These are phyloP conservation scores for Drosophila aff. DNA, from an alignment of 1,140 invertebrate species.

Conservation along the genomic window DNA sequence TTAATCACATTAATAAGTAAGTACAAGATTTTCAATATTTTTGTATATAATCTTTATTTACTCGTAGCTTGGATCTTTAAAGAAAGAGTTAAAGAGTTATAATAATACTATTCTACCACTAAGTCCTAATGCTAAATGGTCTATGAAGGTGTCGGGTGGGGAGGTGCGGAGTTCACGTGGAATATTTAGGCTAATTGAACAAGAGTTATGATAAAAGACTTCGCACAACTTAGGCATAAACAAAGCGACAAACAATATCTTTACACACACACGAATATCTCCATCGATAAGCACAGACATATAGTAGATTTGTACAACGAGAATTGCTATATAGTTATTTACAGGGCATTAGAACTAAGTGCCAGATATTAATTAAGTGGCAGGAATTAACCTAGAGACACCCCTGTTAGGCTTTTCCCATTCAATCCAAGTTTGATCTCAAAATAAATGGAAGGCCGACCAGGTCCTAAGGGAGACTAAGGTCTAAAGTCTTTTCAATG, in stretches of 20 bases:
- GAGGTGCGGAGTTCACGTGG: slow-evolving; percentile 26
- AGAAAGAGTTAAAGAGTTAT: slow-evolving; percentile 27
- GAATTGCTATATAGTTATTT: slow-evolving; percentile 64
- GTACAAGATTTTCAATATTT: background rate
- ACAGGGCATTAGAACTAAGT: slow-evolving; percentile 47
- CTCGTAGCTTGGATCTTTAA: slow-evolving; percentile 33
- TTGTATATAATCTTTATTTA: slow-evolving; percentile 50
- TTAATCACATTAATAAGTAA: background rate
- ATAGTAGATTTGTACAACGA: slow-evolving; percentile 65
- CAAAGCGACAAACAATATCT: slow-evolving; percentile 51
- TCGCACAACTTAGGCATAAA: slow-evolving; percentile 24
- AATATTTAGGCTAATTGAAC: slow-evolving; percentile 61
- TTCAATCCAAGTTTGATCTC: background rate
- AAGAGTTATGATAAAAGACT: slow-evolving; percentile 28
- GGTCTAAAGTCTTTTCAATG: slow-evolving; percentile 76
- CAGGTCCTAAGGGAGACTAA: slow-evolving; percentile 6
- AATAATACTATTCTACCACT: slow-evolving; percentile 46
- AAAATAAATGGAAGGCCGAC: background rate
- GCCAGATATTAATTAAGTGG: slow-evolving; percentile 42
- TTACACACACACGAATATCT: slow-evolving; percentile 22
- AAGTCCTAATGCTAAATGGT: slow-evolving; percentile 57
- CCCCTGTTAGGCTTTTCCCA: background rate
- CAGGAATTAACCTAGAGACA: slow-evolving; percentile 41
- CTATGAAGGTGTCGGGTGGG: slow-evolving; percentile 42
- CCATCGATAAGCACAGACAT: slow-evolving; percentile 27